Evolutionary conservation across 1,140 invertebrate genomes (phyloP).

Genomic region (Drosophila pandora): DNA sequence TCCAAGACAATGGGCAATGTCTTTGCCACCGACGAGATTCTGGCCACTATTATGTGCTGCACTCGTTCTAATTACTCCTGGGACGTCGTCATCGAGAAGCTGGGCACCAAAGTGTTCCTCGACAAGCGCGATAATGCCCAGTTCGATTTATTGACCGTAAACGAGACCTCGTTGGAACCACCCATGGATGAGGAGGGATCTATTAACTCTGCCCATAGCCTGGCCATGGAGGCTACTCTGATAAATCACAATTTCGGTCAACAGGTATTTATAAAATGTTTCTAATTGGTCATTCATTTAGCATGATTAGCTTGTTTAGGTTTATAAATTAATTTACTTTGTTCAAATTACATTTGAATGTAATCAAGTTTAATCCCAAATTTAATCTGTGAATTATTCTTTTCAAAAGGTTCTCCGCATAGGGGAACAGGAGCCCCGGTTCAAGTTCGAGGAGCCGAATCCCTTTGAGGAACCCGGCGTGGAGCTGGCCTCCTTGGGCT

Average conservation of each 20-base stretch:
- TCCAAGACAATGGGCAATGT: conserved; percentile 98
- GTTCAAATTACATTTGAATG: no score
- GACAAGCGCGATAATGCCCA: conserved; percentile 99
- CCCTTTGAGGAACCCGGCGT: conserved; percentile 96
- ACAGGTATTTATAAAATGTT: conserved; percentile 85
- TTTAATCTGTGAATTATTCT: no score
- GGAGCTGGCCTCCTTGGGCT: conserved; percentile 97
- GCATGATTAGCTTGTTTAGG: no score
- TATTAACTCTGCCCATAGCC: conserved; percentile 97
- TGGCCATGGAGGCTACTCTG: conserved; percentile 98
- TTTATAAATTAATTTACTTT: no score
- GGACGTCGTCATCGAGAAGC: conserved; percentile 99
- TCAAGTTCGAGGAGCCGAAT: conserved; percentile 95
- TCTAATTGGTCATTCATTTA: not conserved
- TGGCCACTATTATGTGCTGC: conserved; percentile 99
- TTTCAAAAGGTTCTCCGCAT: conserved; percentile 85
- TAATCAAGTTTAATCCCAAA: no score
- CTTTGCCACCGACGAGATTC: conserved; percentile 98
- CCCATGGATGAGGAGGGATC: conserved; percentile 97
- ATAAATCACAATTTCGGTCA: conserved; percentile 99
- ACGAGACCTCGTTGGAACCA: conserved; percentile 98
- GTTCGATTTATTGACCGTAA: conserved; percentile 98
- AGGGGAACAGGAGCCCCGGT: conserved; percentile 90
- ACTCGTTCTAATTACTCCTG: conserved; percentile 99
- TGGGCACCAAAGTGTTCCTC: conserved; percentile 98